phyloP scores from a whole-genome alignment of 2,797 vertebrate genomes.

The Neomorphus geoffroyi region DNA sequence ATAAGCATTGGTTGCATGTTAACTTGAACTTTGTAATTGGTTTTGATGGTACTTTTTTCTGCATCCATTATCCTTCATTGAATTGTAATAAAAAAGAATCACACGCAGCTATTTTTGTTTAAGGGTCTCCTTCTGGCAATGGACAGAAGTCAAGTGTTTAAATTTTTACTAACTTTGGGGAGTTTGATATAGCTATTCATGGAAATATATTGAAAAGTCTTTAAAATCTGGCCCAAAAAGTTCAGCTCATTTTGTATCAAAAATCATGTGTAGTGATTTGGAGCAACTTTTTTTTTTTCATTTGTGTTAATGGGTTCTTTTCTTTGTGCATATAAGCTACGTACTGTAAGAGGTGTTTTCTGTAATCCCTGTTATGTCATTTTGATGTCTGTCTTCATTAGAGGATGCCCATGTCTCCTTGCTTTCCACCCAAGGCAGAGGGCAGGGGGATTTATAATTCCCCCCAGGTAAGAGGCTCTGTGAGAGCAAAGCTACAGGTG shows the following conservation, averaged over 20 bases:
- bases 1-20: accelerated
- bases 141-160: neutral
- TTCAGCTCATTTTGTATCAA: neutral
- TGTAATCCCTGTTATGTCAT: neutral
- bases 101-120: neutral
- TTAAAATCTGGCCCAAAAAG: neutral
- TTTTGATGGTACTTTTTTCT: neutral
- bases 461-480: neutral
- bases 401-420: accelerated
- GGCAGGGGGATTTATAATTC: accelerated
- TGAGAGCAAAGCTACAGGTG: neutral
- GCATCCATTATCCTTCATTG: neutral
- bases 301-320: too few relatives aligned
- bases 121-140: neutral
- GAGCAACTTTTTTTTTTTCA: too few relatives aligned
- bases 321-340: accelerated
- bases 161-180: neutral
- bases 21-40: neutral
- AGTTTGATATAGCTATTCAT: neutral
- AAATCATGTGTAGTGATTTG: accelerated
- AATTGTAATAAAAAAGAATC: neutral
- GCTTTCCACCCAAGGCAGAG: neutral
- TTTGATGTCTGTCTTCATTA: accelerated
- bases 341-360: neutral
- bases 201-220: neutral